phyloP scores from a whole-genome alignment of 1,140 invertebrate genomes.

The Limonius californicus region DNA sequence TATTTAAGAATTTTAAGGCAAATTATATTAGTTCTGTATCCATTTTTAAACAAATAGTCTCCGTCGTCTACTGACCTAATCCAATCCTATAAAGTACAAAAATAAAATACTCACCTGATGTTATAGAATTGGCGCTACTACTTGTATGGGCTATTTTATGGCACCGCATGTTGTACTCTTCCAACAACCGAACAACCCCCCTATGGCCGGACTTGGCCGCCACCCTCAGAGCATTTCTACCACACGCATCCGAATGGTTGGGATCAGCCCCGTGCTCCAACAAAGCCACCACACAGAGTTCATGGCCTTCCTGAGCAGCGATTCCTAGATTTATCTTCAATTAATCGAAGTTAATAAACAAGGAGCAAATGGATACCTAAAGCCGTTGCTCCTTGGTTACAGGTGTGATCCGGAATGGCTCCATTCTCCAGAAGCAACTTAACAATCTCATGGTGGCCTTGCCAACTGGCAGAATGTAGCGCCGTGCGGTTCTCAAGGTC shows the following conservation, averaged over 20 bases:
- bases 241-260: constrained; percentile 87
- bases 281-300: constrained; percentile 82
- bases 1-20: too few relatives aligned
- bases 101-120: constrained; percentile 50
- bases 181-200: constrained; percentile 64
- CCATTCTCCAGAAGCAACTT: constrained; percentile 73
- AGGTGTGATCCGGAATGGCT: constrained; percentile 82
- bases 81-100: too few relatives aligned
- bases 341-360: too few relatives aligned
- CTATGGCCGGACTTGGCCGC: constrained; percentile 74
- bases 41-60: too few relatives aligned
- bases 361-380: too few relatives aligned
- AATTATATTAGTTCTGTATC: too few relatives aligned
- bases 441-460: constrained; percentile 84
- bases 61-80: too few relatives aligned
- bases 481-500: constrained; percentile 88
- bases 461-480: constrained; percentile 92
- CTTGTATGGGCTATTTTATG: constrained; percentile 46
- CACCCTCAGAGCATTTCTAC: constrained; percentile 72
- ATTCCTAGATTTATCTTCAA: constrained; percentile 59
- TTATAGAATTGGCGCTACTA: constrained; percentile 59
- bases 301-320: constrained; percentile 85
- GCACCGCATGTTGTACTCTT: constrained; percentile 50
- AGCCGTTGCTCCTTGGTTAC: constrained; percentile 91
- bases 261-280: constrained; percentile 89